Conservation (phyloP, 1,140 invertebrate genomes). For the Papilio xuthus region DNA sequence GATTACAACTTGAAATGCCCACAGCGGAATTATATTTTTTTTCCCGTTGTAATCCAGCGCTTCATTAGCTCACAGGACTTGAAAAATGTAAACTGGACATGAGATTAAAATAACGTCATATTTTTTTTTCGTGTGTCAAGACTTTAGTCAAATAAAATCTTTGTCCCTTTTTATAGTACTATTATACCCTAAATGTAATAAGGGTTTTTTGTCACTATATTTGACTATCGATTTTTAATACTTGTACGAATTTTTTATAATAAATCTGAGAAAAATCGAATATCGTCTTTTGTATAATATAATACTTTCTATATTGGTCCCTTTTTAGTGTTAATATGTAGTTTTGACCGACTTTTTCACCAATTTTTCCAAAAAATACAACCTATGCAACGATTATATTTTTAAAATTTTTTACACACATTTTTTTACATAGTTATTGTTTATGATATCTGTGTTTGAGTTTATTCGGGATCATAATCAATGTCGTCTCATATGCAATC, state of each 20-base stretch:
- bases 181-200: background rate
- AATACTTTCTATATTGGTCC: background rate
- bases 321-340: background rate
- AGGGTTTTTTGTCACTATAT: background rate
- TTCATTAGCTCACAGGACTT: no score
- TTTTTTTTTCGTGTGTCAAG: no score
- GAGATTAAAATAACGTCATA: background rate
- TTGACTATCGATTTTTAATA: background rate
- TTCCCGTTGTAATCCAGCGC: no score
- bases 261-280: background rate
- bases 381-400: no score
- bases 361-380: no score
- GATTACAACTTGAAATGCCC: no score
- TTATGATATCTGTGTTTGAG: no score
- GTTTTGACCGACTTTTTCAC: no score
- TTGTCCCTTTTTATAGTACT: background rate
- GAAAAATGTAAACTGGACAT: no score
- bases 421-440: background rate
- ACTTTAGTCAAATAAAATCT: no score
- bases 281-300: constrained; percentile 16
- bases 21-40: no score
- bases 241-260: background rate
- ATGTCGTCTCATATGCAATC: constrained; percentile 86
- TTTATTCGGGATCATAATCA: constrained; percentile 37
- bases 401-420: no score